Evolutionary conservation across 2,888 invertebrate species (phyloP).

Genomic region (Eupsilia transversa): DNA sequence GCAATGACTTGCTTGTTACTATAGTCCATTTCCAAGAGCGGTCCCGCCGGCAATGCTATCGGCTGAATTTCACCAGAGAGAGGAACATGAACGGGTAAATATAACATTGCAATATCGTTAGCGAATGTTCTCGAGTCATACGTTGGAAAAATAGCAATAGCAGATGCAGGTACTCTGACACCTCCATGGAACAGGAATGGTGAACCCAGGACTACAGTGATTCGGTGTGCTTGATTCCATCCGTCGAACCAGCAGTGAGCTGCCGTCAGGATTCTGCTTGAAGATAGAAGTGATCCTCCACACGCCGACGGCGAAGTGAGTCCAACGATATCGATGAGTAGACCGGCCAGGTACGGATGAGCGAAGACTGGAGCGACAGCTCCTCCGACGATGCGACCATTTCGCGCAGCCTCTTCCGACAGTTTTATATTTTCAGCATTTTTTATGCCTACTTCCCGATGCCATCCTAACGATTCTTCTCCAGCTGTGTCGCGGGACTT

Average conservation of each 20-base stretch:
- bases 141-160: constrained; percentile 76
- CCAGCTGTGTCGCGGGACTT: constrained; percentile 51
- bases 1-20: constrained; percentile 74
- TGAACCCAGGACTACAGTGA: constrained; percentile 82
- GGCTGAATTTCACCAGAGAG: constrained; percentile 74
- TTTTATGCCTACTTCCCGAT: constrained; percentile 77
- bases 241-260: constrained; percentile 86
- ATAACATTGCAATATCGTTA: constrained; percentile 83
- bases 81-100: constrained; percentile 72
- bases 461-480: constrained; percentile 75
- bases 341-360: constrained; percentile 82
- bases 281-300: constrained; percentile 80
- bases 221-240: constrained; percentile 76
- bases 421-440: constrained; percentile 76
- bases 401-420: constrained; percentile 66
- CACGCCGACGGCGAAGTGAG: constrained; percentile 77
- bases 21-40: constrained; percentile 71
- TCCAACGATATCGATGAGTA: constrained; percentile 79
- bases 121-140: constrained; percentile 78
- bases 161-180: constrained; percentile 70
- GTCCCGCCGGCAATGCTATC: constrained; percentile 74
- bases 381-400: constrained; percentile 80
- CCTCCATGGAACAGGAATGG: constrained; percentile 81
- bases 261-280: constrained; percentile 79
- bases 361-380: constrained; percentile 75